phyloP scores from a whole-genome alignment of 2,888 invertebrate species.

The Drosophila rellima region DNA sequence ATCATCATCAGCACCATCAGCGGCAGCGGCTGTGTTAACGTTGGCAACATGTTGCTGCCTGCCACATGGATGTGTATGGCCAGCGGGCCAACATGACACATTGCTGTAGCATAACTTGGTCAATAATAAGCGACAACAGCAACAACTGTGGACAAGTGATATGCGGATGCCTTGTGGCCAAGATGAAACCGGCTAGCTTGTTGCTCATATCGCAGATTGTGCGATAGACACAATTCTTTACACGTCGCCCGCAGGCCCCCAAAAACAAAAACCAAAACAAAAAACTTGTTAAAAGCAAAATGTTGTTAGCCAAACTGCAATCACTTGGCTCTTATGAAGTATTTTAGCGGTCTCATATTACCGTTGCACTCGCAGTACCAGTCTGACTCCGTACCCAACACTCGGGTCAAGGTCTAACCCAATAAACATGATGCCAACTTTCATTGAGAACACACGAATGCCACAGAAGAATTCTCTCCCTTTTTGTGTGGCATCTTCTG shows the following conservation, averaged over 20 bases:
- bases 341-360: slow-evolving; percentile 76
- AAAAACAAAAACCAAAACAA: slow-evolving; percentile 29
- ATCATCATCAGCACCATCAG: slow-evolving; percentile 20
- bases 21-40: slow-evolving; percentile 43
- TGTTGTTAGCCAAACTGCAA: slow-evolving; percentile 68
- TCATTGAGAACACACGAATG: slow-evolving; percentile 38
- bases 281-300: slow-evolving; percentile 76
- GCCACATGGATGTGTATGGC: slow-evolving; percentile 34
- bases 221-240: slow-evolving; percentile 74
- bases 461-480: slow-evolving; percentile 11
- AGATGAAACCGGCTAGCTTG: slow-evolving; percentile 67
- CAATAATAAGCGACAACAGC: slow-evolving; percentile 58
- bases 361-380: slow-evolving; percentile 53
- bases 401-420: slow-evolving; percentile 71
- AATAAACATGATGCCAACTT: slow-evolving; percentile 45
- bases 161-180: slow-evolving; percentile 64
- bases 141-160: slow-evolving; percentile 44
- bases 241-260: slow-evolving; percentile 59
- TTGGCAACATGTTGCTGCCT: slow-evolving; percentile 41
- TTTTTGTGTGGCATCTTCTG: slow-evolving; percentile 49
- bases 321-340: slow-evolving; percentile 59
- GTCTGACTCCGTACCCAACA: slow-evolving; percentile 2
- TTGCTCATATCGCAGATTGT: slow-evolving; percentile 61
- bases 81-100: slow-evolving; percentile 70
- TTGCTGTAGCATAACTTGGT: slow-evolving; percentile 76